These are phyloP conservation scores for Lochmaea crataegi DNA, from an alignment of 2,888 invertebrate species.

Conservation along the genomic window DNA sequence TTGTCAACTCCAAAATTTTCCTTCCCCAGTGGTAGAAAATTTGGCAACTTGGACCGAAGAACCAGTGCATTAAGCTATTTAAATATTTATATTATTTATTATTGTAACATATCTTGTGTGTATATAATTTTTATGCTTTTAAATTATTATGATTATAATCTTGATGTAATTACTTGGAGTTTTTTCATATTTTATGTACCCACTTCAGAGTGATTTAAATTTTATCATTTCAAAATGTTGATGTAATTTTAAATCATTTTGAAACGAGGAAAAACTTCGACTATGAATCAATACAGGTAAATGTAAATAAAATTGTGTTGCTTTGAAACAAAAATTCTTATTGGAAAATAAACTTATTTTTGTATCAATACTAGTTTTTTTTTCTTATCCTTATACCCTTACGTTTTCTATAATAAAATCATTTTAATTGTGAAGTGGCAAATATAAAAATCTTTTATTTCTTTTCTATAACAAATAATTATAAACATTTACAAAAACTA, in stretches of 20 bases:
- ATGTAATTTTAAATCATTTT: conserved; percentile 15
- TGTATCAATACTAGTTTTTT: background rate
- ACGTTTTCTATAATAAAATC: too few relatives aligned
- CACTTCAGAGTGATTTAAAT: conserved; percentile 14
- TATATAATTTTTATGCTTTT: conserved; percentile 28
- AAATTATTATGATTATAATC: conserved; percentile 10
- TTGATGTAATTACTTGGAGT: conserved; percentile 30
- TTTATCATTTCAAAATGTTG: background rate
- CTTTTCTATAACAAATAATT: too few relatives aligned
- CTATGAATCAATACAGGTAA: background rate
- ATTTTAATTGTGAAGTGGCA: too few relatives aligned
- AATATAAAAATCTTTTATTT: too few relatives aligned
- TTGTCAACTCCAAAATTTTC: too few relatives aligned
- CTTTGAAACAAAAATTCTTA: too few relatives aligned
- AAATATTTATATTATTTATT: conserved; percentile 31
- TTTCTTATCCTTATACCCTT: background rate
- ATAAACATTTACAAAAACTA: too few relatives aligned
- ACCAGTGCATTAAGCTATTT: conserved; percentile 1
- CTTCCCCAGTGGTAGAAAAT: too few relatives aligned
- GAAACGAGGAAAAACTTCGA: conserved; percentile 27
- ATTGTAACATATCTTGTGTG: conserved; percentile 28
- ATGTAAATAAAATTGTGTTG: conserved; percentile 2
- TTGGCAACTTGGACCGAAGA: background rate
- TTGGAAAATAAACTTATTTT: conserved; percentile 3
- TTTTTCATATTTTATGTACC: conserved; percentile 22